Evolutionary conservation across 2,888 invertebrate genomes (phyloP).

Genomic region (Geophilus truncorum): DNA sequence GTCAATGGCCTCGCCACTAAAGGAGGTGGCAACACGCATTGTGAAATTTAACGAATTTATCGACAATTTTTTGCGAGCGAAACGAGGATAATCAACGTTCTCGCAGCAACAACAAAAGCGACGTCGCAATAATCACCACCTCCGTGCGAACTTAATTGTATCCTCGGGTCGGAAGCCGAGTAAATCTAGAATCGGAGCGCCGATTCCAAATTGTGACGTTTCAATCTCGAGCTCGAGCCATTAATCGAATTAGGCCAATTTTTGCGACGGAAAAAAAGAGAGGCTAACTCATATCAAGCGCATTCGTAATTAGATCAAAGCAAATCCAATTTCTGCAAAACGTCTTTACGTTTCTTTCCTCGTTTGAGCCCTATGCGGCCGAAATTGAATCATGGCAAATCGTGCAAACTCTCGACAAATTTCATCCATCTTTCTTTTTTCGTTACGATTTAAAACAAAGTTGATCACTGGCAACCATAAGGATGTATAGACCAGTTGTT

Average conservation of each 20-base stretch:
- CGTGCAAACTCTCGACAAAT: too few species aligned
- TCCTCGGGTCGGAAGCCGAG: too few species aligned
- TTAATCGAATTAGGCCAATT: not conserved
- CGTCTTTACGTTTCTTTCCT: not conserved
- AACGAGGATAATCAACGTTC: not conserved
- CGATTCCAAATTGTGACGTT: not conserved
- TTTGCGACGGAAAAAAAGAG: not conserved
- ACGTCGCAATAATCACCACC: not conserved
- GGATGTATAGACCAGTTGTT: too few species aligned
- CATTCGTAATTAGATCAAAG: not conserved
- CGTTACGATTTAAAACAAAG: too few species aligned
- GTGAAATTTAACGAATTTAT: not conserved
- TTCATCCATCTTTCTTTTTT: too few species aligned
- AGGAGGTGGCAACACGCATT: not conserved
- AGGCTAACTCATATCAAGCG: not conserved
- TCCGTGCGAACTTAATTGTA: not conserved
- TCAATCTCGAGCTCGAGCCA: not conserved
- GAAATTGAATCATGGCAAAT: too few species aligned
- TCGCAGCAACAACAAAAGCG: not conserved
- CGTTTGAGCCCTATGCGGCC: too few species aligned
- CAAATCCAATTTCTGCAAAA: not conserved
- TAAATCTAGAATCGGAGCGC: too few species aligned
- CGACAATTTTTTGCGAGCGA: not conserved
- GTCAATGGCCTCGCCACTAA: too few species aligned
- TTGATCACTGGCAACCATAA: too few species aligned